Base-by-base conservation (phyloP, 2,797 vertebrate genomes). In the Ispidina picta region DNA sequence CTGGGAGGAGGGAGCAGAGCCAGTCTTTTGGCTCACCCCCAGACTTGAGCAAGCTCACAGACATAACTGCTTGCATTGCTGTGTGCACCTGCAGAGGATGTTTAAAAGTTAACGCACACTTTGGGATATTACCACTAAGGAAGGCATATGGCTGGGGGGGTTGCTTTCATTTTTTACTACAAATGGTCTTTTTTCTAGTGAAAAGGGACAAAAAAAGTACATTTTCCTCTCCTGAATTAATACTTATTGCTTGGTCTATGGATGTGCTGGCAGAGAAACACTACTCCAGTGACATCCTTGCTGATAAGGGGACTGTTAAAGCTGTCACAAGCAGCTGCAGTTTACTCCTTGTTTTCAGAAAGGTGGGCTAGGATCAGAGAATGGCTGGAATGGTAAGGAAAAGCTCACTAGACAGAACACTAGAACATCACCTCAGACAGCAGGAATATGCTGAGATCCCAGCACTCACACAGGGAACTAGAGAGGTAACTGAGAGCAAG, bases 91-190 rank as follows among this genome's bases (percentile, higher is more conserved):
- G 83, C 72, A 93, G 79, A 95, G 91, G 72, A 94, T 68, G 69
- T 92, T 95, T 86, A 91, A 88, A 95, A 90, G 86, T 92, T 94
- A 95, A 91, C 54, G 90, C 37, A 71, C 31, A 15, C 77, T 82
- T 84, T 83, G 91, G 86, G 68, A 92, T 82, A 92, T 69, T 85
- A 65, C 28, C 2, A 6, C 84, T 93, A 90, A 90, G 86, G 68
- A 84, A 91, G 31, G 71, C 49, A 11, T 37, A 84, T 49, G 72
- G 79, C 90, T 90, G 71, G 69, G 78, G 49, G 19, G 46, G 33
- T 54, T 89, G 70, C 60, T 93, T 90, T 91, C 92, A 91, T 95
- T 92, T 94, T 76, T 90, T 82, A 86, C 62, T 82, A 90, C 33
- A 91, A 76, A 92, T 22, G 29, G 33, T 49, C 26, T 17, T 31